A percentile compares a stretch with the other conserved stretches of the same genome.
Evolutionary conservation across 1,140 invertebrate species (phyloP).

Genomic region (Solenopsis invicta): DNA sequence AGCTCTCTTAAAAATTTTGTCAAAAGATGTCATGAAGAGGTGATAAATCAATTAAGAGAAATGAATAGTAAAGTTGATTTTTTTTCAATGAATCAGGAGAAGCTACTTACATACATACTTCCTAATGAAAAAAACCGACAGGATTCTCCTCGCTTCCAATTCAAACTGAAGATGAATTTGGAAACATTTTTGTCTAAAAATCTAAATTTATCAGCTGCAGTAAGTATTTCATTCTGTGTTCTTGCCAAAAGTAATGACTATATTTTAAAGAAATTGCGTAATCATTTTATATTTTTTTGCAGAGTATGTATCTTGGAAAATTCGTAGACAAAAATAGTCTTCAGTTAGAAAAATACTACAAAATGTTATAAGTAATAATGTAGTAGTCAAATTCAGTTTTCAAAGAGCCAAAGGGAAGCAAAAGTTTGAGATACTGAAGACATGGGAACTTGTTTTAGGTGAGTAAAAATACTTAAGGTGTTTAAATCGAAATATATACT

Average conservation of each 20-base stretch:
- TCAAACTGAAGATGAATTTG: not conserved
- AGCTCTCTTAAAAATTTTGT: not conserved
- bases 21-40: not conserved
- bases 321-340: not conserved
- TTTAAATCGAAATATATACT: not conserved
- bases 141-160: not conserved
- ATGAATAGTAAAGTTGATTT: not conserved
- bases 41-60: not conserved
- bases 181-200: constrained; percentile 1
- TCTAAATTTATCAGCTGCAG: not conserved
- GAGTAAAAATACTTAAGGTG: not conserved
- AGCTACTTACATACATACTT: not conserved
- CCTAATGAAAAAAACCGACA: not conserved
- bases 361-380: not conserved
- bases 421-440: not conserved
- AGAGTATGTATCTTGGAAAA: constrained; percentile 11
- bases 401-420: not conserved
- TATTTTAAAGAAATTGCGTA: not conserved
- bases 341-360: not conserved
- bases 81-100: not conserved
- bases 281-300: not conserved
- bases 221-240: not conserved
- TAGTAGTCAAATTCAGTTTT: not conserved
- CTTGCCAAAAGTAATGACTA: not conserved
- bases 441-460: not conserved